Base-by-base conservation (phyloP, 2,797 vertebrate species). In the Gobionotothen gibberifrons region DNA sequence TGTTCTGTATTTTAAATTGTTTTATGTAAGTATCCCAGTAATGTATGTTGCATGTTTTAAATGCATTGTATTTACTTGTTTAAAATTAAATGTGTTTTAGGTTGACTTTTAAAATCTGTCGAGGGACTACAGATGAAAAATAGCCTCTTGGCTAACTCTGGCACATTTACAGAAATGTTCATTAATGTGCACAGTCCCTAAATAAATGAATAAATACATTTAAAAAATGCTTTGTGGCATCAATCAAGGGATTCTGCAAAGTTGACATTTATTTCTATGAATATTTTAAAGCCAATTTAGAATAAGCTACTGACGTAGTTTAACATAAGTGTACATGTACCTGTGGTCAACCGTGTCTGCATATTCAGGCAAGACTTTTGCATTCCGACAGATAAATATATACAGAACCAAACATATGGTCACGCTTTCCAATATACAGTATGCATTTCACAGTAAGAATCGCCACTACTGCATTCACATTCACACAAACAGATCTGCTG, bases 221-320 rank as follows among this genome's bases (percentile, higher is more conserved):
- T n/a, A n/a, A n/a, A n/a, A n/a, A n/a, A n/a, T n/a, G n/a, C 13
- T 56, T 15, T 73, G 64, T 16, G 57, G 55, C 47, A 72, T 67
- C 44, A 60, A 54, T 40, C 40, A 61, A 61, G 39, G 40, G 3
- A 22, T 29, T 2, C 15, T 16, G 16, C 2, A 61, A 62, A 46
- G 17, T 13, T 5, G 43, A 6, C 5, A 7, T 59, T 53, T 56
- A 51, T 16, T 15, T 42, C 15, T 49, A n/a, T 54, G 13, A 29
- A 56, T 49, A 36, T 13, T 26, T 26, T 17, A 26, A 52, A 42
- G 7, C 1, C n/a, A 9, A 58, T 47, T 46, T 62, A 40, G 14
- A 46, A 57, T 58, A 4, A 21, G 3, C 15, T 48, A 19, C 5
- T 53, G 21, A 54, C 19, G 48, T 1, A 26, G 22, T 58, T 65